phyloP scores from a whole-genome alignment of 2,888 invertebrate genomes.

The Plagiodera versicolora region DNA sequence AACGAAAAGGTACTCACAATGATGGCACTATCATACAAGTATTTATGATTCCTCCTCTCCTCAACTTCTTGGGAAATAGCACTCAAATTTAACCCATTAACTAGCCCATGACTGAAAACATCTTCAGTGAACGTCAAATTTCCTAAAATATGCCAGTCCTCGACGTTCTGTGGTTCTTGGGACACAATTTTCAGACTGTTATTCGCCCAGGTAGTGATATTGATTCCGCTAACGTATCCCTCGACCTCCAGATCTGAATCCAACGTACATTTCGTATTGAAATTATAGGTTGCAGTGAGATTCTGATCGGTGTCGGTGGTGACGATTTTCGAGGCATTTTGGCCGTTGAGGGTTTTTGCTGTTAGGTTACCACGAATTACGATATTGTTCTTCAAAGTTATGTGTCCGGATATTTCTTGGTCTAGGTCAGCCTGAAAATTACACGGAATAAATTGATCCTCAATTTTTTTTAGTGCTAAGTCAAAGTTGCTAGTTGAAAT shows the following conservation, averaged over 20 bases:
- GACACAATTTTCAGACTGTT: conserved; percentile 48
- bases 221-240: conserved; percentile 50
- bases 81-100: conserved; percentile 49
- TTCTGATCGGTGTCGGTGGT: conserved; percentile 50
- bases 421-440: conserved; percentile 40
- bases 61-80: conserved; percentile 43
- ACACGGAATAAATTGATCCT: no score
- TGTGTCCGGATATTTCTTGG: conserved; percentile 53
- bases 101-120: conserved; percentile 33
- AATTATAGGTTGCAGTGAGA: conserved; percentile 45
- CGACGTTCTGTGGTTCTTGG: conserved; percentile 51
- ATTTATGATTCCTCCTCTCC: conserved; percentile 38
- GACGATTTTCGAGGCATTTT: conserved; percentile 50
- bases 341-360: conserved; percentile 47
- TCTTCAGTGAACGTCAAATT: conserved; percentile 51
- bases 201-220: conserved; percentile 54
- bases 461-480: no score
- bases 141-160: conserved; percentile 55
- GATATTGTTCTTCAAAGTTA: conserved; percentile 51
- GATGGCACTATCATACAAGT: conserved; percentile 39
- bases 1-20: conserved; percentile 39
- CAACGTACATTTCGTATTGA: conserved; percentile 40
- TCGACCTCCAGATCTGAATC: conserved; percentile 38
- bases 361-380: conserved; percentile 42
- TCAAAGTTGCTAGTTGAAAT: no score